Evolutionary conservation across 2,113 vertebrate genomes (phyloP).

Genomic region (Esox niger): DNA sequence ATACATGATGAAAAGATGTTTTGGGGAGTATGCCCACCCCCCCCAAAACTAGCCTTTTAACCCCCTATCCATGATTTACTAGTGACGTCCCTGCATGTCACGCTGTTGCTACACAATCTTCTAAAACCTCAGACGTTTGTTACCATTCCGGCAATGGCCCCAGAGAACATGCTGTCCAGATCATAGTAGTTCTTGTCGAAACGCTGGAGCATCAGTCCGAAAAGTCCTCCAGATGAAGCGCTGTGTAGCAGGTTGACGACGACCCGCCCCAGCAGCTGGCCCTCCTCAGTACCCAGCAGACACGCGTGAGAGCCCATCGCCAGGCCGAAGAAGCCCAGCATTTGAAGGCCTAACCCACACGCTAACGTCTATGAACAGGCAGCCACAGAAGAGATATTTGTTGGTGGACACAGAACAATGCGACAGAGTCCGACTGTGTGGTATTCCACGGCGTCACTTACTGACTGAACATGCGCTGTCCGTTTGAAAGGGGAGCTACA

Average conservation of each 20-base stretch:
- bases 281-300: neutral
- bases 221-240: slow-evolving; percentile 2
- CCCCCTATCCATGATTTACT: too few relatives aligned
- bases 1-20: too few relatives aligned
- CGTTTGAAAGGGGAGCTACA: neutral
- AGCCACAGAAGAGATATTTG: neutral
- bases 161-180: slow-evolving; percentile 3
- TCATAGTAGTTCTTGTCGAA: slow-evolving; percentile 1
- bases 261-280: neutral
- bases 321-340: slow-evolving; percentile 5
- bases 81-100: too few relatives aligned
- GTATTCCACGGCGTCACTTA: neutral
- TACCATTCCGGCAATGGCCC: slow-evolving; percentile 10
- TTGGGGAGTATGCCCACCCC: too few relatives aligned
- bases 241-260: neutral
- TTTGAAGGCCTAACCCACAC: neutral
- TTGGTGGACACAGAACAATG: neutral
- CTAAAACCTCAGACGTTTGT: neutral
- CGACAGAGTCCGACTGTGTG: neutral
- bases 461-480: neutral
- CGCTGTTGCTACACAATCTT: too few relatives aligned
- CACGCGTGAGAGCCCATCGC: neutral
- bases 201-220: neutral
- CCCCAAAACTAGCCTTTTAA: too few relatives aligned
- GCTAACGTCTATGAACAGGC: neutral